phyloP scores from a whole-genome alignment of 2,797 vertebrate genomes.

The Tapirus indicus region DNA sequence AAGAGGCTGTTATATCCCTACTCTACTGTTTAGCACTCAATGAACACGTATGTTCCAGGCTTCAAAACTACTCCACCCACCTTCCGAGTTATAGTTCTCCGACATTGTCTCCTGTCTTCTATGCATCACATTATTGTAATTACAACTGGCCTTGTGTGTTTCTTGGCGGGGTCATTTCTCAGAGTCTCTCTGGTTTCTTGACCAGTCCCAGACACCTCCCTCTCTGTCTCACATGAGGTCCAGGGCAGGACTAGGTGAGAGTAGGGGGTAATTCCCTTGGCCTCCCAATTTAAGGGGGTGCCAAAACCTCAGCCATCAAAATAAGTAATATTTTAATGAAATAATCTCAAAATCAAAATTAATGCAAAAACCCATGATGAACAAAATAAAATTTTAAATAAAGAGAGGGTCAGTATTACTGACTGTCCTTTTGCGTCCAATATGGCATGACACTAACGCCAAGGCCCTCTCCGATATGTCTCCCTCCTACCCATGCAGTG shows the following conservation, averaged over 20 bases:
- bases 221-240: background rate
- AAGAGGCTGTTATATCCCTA: background rate
- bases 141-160: background rate
- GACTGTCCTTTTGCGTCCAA: background rate
- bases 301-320: background rate
- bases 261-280: background rate
- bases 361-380: background rate
- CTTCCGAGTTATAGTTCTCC: background rate
- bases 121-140: background rate
- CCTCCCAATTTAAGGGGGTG: background rate
- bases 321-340: background rate
- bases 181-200: background rate
- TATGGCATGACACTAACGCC: background rate
- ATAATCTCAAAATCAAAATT: background rate
- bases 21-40: background rate
- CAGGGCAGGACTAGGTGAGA: background rate
- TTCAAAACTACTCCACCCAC: background rate
- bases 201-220: background rate
- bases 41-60: background rate
- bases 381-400: background rate
- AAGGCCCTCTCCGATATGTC: background rate
- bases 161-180: background rate
- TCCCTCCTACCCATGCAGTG: no score
- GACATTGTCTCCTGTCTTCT: background rate
- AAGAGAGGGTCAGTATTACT: background rate